Percentiles rank a stretch among this genome's conserved stretches.
Evolutionary conservation across 2,113 vertebrate genomes (phyloP).

Genomic region (Muscicapa adusta): DNA sequence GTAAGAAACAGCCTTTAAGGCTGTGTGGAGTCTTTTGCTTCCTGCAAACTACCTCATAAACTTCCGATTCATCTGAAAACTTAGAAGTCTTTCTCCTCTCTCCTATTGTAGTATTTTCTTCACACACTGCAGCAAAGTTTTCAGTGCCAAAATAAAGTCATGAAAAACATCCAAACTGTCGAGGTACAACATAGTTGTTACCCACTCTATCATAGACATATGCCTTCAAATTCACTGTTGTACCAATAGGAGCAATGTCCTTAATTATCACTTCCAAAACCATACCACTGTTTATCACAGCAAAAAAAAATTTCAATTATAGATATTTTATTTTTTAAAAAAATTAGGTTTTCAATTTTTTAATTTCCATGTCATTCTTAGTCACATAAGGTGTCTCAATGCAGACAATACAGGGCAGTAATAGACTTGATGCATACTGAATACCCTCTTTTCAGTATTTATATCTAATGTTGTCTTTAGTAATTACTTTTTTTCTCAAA

Average conservation of each 20-base stretch:
- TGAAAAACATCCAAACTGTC: background rate
- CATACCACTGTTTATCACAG: background rate
- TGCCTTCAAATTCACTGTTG: background rate
- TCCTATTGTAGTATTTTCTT: background rate
- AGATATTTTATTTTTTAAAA: background rate
- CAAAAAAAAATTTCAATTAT: background rate
- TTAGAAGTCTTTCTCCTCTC: background rate
- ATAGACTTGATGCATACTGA: background rate
- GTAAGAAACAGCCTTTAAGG: background rate
- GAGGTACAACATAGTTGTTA: background rate
- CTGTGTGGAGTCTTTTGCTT: background rate
- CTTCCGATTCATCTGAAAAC: background rate
- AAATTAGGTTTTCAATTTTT: background rate
- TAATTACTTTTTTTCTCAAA: background rate
- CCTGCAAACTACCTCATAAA: background rate
- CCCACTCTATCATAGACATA: rapidly evolving
- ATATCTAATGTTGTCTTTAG: background rate
- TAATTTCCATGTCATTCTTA: background rate
- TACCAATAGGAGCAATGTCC: background rate
- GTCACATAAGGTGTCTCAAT: background rate
- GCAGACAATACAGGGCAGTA: background rate
- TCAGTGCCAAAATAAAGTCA: background rate
- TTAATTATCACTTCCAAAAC: background rate
- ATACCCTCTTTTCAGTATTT: background rate
- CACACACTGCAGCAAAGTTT: background rate